phyloP scores from a whole-genome alignment of 2,888 invertebrate genomes.

The Hyposoter dolosus region DNA sequence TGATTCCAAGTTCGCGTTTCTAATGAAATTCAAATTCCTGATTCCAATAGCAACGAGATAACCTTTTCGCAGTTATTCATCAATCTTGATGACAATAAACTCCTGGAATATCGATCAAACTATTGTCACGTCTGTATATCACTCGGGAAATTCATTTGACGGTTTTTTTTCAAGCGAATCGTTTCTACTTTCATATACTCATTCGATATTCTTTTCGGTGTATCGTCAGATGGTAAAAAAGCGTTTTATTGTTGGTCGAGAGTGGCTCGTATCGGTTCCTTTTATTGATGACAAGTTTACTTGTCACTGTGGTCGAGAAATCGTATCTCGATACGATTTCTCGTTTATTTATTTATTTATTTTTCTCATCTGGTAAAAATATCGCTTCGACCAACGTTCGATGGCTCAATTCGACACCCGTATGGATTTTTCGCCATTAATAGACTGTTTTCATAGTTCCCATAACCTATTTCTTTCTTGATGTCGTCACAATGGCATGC shows the following conservation, averaged over 20 bases:
- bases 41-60: too few species aligned
- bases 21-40: not conserved
- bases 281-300: not conserved
- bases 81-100: not conserved
- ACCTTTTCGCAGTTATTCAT: too few species aligned
- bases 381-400: not conserved
- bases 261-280: not conserved
- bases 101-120: not conserved
- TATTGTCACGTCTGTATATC: not conserved
- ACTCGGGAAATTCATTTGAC: not conserved
- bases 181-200: not conserved
- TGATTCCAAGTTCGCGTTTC: not conserved
- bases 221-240: not conserved
- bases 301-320: not conserved
- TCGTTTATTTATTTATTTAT: too few species aligned
- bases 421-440: not conserved
- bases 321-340: not conserved
- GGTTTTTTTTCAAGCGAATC: not conserved
- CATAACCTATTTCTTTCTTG: not conserved
- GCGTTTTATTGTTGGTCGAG: not conserved
- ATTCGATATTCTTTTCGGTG: not conserved
- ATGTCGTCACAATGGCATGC: not conserved
- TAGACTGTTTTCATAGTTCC: not conserved
- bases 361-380: not conserved
- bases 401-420: not conserved